Evolutionary conservation across 2,888 invertebrate genomes (phyloP).

Genomic region (Chironomus riparius): DNA sequence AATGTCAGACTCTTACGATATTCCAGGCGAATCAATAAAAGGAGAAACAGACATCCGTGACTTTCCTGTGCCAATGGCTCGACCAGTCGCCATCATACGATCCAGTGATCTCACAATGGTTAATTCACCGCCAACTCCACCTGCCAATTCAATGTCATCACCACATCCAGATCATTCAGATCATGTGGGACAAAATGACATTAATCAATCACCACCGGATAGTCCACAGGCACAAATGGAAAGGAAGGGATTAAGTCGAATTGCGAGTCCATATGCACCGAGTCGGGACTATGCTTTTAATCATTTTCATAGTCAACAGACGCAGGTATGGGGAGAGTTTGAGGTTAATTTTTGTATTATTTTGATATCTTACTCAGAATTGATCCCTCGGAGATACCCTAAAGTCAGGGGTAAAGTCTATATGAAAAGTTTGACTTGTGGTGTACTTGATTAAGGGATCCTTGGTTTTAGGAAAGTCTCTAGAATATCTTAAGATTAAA

Average conservation of each 20-base stretch:
- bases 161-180: conserved; percentile 38
- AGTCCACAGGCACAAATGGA: conserved; percentile 31
- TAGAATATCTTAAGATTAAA: neutral
- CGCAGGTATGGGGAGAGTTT: conserved; percentile 50
- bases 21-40: neutral
- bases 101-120: conserved; percentile 61
- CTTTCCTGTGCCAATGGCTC: conserved; percentile 64
- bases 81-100: conserved; percentile 91
- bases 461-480: too few relatives aligned
- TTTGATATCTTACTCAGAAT: too few relatives aligned
- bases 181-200: conserved; percentile 29
- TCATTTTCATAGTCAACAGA: conserved; percentile 87
- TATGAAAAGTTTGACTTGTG: too few relatives aligned
- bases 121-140: conserved; percentile 55
- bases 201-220: conserved; percentile 33
- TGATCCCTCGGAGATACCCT: too few relatives aligned
- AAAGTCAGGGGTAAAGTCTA: too few relatives aligned
- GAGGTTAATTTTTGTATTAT: too few relatives aligned
- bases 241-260: conserved; percentile 17
- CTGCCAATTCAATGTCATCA: conserved; percentile 41
- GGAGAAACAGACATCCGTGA: neutral
- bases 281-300: conserved; percentile 75
- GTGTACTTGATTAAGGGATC: too few relatives aligned
- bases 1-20: too few relatives aligned
- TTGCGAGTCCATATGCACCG: conserved; percentile 30